These are phyloP conservation scores for Orchesellides sinensis DNA, from an alignment of 2,888 invertebrate species.

Conservation along the genomic window DNA sequence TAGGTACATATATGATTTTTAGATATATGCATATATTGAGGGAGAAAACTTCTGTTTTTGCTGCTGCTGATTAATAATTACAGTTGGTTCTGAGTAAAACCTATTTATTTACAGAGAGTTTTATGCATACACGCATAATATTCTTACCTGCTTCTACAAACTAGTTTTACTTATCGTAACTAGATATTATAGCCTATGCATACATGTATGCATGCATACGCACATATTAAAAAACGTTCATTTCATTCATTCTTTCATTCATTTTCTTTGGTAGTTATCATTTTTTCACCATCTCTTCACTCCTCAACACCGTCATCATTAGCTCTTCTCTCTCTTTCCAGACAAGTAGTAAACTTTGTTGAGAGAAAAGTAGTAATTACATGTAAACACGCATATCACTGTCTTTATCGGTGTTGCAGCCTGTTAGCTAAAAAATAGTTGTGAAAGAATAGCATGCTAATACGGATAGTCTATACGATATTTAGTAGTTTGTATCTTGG, in stretches of 20 bases:
- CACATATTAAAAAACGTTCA: neutral
- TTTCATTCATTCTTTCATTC: slow-evolving; percentile 9
- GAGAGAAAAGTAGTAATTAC: neutral
- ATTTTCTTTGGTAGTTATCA: neutral
- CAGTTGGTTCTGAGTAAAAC: neutral
- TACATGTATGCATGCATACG: neutral
- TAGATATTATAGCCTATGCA: neutral
- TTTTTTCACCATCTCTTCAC: neutral
- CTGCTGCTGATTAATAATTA: neutral
- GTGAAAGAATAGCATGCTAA: neutral
- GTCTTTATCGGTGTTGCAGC: neutral
- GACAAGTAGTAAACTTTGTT: neutral
- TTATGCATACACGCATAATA: neutral
- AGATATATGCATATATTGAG: neutral
- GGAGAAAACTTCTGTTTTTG: neutral
- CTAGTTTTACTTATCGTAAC: neutral
- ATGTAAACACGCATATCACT: neutral
- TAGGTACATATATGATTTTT: neutral
- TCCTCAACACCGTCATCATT: neutral
- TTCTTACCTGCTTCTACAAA: neutral
- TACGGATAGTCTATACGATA: neutral
- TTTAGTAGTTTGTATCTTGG: no score
- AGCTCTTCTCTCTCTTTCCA: neutral
- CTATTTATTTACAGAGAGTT: no score
- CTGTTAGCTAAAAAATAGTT: neutral